These are phyloP conservation scores for Pagetopsis macropterus DNA, from an alignment of 2,797 vertebrate genomes.

Conservation along the genomic window DNA sequence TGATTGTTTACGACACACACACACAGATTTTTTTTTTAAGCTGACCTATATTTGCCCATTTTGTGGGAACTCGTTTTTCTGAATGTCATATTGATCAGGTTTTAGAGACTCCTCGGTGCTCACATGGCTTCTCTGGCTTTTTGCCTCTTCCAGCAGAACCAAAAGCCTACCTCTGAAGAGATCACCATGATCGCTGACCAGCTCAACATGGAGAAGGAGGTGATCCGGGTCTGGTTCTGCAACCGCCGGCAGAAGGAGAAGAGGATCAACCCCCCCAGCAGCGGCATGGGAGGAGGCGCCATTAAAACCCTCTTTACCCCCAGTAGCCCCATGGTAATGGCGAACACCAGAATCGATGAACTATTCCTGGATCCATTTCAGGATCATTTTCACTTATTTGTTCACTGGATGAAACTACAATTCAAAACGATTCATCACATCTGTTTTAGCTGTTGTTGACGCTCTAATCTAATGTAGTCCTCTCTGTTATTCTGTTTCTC, in stretches of 20 bases:
- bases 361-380: background rate
- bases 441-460: background rate
- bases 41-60: no score
- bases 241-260: conserved; percentile 99
- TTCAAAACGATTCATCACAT: background rate
- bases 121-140: conserved; percentile 77
- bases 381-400: background rate
- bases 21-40: no score
- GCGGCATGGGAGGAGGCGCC: conserved; percentile 88
- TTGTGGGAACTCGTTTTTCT: background rate
- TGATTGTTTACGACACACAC: no score
- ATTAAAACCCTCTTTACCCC: conserved; percentile 97
- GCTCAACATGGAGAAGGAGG: conserved; percentile 99
- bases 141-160: conserved; percentile 92
- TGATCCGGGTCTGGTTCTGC: conserved; percentile 99
- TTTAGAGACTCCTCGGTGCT: conserved; percentile 54
- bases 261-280: conserved; percentile 97
- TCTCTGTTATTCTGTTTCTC: conserved; percentile 23
- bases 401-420: background rate
- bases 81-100: background rate
- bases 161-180: conserved; percentile 99
- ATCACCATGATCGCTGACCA: conserved; percentile 99
- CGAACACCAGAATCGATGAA: background rate
- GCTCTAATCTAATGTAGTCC: background rate
- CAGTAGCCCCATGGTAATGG: conserved; percentile 92